phyloP scores from a whole-genome alignment of 2,113 vertebrate genomes.

The Dicentrarchus labrax region DNA sequence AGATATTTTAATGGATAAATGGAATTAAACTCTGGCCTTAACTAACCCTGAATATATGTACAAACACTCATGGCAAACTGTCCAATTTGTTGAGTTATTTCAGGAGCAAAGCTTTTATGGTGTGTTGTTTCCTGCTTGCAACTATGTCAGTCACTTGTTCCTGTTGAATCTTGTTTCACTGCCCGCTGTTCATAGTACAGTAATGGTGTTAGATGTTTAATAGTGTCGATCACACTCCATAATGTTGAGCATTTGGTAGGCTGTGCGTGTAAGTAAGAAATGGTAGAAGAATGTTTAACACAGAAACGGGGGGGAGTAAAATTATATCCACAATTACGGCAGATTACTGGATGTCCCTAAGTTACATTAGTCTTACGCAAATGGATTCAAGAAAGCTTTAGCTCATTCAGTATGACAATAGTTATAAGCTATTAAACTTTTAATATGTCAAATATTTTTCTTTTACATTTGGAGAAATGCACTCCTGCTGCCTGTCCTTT shows the following conservation, averaged over 20 bases:
- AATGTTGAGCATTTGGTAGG: background rate
- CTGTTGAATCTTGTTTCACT: background rate
- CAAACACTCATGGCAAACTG: background rate
- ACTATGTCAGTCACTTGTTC: background rate
- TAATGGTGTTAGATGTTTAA: background rate
- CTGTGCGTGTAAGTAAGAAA: background rate
- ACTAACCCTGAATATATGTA: background rate
- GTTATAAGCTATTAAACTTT: background rate
- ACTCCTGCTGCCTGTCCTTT: constrained; percentile 11
- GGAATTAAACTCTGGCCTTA: background rate
- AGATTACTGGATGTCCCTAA: background rate
- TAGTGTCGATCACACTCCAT: background rate
- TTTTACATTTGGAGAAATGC: constrained; percentile 15
- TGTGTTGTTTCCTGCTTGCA: background rate
- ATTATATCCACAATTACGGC: background rate
- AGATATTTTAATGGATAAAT: too few relatives aligned
- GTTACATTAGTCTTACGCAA: background rate
- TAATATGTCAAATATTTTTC: constrained; percentile 16
- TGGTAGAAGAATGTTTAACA: background rate
- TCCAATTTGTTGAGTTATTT: background rate
- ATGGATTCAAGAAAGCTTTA: constrained; percentile 7
- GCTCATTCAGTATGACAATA: background rate
- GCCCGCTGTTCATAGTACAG: background rate
- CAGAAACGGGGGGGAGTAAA: background rate
- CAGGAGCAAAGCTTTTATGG: background rate